Conservation (phyloP, 2,113 vertebrate species). For the Leptobrachium leishanense region DNA sequence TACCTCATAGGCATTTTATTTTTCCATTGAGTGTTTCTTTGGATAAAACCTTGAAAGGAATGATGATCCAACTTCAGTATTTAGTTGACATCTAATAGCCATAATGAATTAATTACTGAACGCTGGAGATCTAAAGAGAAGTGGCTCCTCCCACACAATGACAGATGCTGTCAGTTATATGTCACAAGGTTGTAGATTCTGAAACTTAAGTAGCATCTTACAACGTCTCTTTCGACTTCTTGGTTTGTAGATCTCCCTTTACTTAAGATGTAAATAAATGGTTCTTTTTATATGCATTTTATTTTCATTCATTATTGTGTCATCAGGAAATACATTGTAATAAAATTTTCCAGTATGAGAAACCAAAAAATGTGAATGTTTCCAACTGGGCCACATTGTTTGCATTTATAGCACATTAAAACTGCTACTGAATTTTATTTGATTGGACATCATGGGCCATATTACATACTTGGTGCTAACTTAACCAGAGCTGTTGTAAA, state of each 20-base stretch:
- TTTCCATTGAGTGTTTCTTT: too few relatives aligned
- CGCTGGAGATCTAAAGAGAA: slow-evolving; percentile 35
- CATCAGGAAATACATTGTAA: not conserved
- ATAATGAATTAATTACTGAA: slow-evolving; percentile 51
- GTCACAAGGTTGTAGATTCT: slow-evolving; percentile 51
- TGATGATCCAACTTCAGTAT: too few relatives aligned
- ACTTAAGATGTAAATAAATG: not conserved
- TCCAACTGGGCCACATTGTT: too few relatives aligned
- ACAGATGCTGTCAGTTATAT: slow-evolving; percentile 59
- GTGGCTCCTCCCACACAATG: slow-evolving; percentile 56
- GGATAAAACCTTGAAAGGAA: too few relatives aligned
- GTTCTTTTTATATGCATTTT: too few relatives aligned
- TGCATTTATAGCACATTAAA: too few relatives aligned
- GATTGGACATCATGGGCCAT: too few relatives aligned
- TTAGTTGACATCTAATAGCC: slow-evolving; percentile 10
- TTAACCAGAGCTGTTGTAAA: too few relatives aligned
- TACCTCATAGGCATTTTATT: too few relatives aligned
- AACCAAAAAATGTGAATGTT: not conserved
- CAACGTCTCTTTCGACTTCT: not conserved
- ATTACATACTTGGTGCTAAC: too few relatives aligned
- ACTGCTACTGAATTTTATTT: too few relatives aligned
- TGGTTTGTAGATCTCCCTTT: not conserved
- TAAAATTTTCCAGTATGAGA: not conserved
- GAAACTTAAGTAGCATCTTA: slow-evolving; percentile 58
- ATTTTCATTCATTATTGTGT: too few relatives aligned